A percentile compares a stretch with the other conserved stretches of the same genome.
Evolutionary conservation across 1,140 invertebrate genomes (phyloP).

Genomic region (Calephelis nemesis): DNA sequence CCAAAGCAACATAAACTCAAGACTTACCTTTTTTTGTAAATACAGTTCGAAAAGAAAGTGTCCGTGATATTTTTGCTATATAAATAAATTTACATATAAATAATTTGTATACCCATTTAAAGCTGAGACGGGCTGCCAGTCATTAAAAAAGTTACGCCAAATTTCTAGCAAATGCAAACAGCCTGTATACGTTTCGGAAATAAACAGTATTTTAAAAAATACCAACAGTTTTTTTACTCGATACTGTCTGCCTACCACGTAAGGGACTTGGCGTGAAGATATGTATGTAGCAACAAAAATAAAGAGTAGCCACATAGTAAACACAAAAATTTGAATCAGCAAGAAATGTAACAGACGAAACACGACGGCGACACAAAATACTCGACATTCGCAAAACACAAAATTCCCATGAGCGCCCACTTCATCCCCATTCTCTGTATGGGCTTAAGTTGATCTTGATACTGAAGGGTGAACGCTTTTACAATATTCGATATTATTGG

Average conservation of each 20-base stretch:
- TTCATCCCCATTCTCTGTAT: constrained; percentile 39
- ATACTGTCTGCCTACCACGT: too few species aligned
- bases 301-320: not conserved
- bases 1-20: too few species aligned
- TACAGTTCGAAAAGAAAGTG: too few species aligned
- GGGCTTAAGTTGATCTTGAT: constrained; percentile 45
- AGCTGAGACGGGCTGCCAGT: too few species aligned
- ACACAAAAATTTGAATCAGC: constrained; percentile 32
- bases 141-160: too few species aligned
- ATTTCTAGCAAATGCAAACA: too few species aligned
- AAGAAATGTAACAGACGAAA: constrained; percentile 39
- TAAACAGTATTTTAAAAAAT: not conserved
- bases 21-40: too few species aligned
- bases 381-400: constrained; percentile 53
- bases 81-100: too few species aligned
- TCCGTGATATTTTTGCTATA: too few species aligned
- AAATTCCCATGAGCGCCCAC: constrained; percentile 49
- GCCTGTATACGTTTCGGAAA: too few species aligned
- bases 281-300: not conserved
- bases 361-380: constrained; percentile 47
- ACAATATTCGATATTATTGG: constrained; percentile 21
- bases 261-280: too few species aligned
- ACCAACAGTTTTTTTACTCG: not conserved
- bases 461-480: constrained; percentile 28
- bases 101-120: too few species aligned